A percentile compares a stretch with the other conserved stretches of the same genome.
phyloP scores from a whole-genome alignment of 2,888 invertebrate species.

The Amphipoea oculea region DNA sequence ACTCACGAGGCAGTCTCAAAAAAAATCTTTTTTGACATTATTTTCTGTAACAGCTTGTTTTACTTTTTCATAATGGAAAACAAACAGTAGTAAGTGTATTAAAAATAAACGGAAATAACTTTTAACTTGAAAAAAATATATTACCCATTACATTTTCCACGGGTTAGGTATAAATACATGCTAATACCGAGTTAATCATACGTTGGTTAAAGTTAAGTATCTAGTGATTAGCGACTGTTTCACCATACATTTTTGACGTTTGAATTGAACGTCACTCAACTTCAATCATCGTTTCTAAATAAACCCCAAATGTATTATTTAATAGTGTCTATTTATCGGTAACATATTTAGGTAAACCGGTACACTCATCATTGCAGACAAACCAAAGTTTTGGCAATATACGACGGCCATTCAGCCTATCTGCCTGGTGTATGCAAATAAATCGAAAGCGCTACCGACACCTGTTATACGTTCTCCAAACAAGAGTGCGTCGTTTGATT shows the following conservation, averaged over 20 bases:
- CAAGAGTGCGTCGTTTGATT: slow-evolving; percentile 64
- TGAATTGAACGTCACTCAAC: no score
- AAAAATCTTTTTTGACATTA: neutral
- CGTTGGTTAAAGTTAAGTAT: no score
- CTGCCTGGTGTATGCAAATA: slow-evolving; percentile 80
- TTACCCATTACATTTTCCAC: no score
- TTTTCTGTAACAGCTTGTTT: neutral
- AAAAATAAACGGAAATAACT: no score
- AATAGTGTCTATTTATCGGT: neutral
- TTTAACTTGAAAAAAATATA: no score
- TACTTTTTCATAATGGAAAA: no score
- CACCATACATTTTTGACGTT: no score
- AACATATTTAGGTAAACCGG: neutral
- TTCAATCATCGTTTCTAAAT: no score
- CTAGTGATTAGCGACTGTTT: no score
- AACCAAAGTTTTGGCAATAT: slow-evolving; percentile 19
- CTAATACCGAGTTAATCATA: no score
- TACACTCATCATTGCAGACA: neutral
- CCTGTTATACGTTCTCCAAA: slow-evolving; percentile 67
- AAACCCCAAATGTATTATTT: neutral
- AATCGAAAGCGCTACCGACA: slow-evolving; percentile 83
- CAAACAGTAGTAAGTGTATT: no score
- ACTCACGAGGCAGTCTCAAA: neutral
- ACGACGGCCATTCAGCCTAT: slow-evolving; percentile 36
- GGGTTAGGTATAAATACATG: no score